phyloP scores from a whole-genome alignment of 2,888 invertebrate species.

The Amphimallon solstitiale region DNA sequence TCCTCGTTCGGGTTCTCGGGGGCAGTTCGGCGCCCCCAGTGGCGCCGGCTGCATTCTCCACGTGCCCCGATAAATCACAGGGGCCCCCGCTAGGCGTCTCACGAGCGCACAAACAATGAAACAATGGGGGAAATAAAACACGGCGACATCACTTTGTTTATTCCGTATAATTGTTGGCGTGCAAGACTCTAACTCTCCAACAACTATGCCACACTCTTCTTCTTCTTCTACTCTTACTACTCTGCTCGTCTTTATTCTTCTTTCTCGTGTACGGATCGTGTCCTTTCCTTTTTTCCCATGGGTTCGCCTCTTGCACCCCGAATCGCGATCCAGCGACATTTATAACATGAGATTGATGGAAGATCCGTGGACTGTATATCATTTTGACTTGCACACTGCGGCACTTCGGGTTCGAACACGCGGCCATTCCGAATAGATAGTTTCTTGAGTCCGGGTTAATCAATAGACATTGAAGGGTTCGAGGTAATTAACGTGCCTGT shows the following conservation, averaged over 20 bases:
- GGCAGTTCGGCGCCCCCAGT: slow-evolving; percentile 62
- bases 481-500: neutral
- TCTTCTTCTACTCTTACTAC: neutral
- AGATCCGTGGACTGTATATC: slow-evolving; percentile 34
- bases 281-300: slow-evolving; percentile 5
- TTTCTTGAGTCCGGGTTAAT: slow-evolving; percentile 13
- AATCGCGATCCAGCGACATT: slow-evolving; percentile 9
- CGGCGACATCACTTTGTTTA: slow-evolving; percentile 63
- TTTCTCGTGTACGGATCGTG: neutral
- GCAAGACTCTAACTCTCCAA: slow-evolving; percentile 46
- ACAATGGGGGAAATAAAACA: slow-evolving; percentile 65
- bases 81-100: slow-evolving; percentile 62
- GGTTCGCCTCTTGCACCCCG: slow-evolving; percentile 12
- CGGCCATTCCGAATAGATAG: slow-evolving; percentile 7
- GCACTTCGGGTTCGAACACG: slow-evolving; percentile 32
- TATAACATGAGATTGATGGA: slow-evolving; percentile 38
- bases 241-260: neutral
- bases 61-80: slow-evolving; percentile 64
- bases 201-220: neutral
- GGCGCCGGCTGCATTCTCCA: slow-evolving; percentile 64
- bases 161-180: slow-evolving; percentile 62
- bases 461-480: neutral
- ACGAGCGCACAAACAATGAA: slow-evolving; percentile 63
- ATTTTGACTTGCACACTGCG: slow-evolving; percentile 35
- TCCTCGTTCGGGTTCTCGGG: slow-evolving; percentile 45